These are phyloP conservation scores for Cylloceria caligata DNA, from an alignment of 2,888 invertebrate genomes.

Conservation along the genomic window DNA sequence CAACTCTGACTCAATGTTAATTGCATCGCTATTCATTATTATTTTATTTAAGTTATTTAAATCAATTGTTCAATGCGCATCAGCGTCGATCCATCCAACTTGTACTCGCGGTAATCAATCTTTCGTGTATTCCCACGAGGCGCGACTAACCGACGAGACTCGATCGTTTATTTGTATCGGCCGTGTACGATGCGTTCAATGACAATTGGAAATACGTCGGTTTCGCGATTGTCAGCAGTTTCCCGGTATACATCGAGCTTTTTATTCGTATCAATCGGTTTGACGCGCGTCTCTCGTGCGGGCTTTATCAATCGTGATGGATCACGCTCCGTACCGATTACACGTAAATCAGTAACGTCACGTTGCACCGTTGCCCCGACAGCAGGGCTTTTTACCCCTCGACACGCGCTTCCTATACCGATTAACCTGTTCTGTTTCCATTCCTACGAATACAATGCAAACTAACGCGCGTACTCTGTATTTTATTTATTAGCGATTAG, in stretches of 20 bases:
- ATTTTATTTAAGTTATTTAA: conserved; percentile 19
- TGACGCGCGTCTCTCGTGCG: not conserved
- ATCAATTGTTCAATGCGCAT: conserved; percentile 4
- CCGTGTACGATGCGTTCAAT: conserved; percentile 19
- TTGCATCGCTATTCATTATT: conserved; percentile 24
- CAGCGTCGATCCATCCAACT: not conserved
- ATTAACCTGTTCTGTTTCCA: not conserved
- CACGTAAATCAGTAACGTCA: not conserved
- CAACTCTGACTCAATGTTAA: conserved; percentile 72
- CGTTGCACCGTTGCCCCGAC: not conserved
- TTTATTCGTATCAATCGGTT: conserved; percentile 41
- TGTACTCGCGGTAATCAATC: conserved; percentile 20
- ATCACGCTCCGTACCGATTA: conserved; percentile 31
- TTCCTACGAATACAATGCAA: conserved; percentile 16
- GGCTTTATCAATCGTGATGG: conserved; percentile 42
- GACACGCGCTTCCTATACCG: conserved; percentile 18
- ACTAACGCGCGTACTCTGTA: conserved; percentile 24
- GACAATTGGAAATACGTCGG: conserved; percentile 32
- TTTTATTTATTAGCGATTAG: conserved; percentile 48
- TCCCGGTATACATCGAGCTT: conserved; percentile 4
- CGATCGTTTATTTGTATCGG: conserved; percentile 34
- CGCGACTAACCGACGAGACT: conserved; percentile 15
- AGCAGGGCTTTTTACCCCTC: conserved; percentile 24
- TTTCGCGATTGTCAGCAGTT: conserved; percentile 34
- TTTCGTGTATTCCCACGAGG: not conserved